phyloP scores from a whole-genome alignment of 2,113 vertebrate species.

The Opisthocomus hoazin region DNA sequence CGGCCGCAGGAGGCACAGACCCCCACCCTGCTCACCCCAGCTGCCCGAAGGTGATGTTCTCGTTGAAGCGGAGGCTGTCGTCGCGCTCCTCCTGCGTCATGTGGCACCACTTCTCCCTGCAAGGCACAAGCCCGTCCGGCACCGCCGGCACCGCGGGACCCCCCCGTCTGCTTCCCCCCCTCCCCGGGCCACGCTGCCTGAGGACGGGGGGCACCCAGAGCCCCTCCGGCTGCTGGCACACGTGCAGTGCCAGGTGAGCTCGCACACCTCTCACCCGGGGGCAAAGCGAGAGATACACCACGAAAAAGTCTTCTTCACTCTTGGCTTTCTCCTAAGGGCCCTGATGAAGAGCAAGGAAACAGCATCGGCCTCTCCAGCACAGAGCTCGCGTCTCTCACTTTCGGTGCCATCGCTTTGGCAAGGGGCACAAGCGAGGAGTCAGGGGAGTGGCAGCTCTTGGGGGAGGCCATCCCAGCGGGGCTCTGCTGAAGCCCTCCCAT shows the following conservation, averaged over 20 bases:
- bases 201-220: neutral
- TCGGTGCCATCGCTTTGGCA: rapidly evolving
- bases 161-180: neutral
- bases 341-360: neutral
- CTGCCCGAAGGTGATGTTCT: constrained; percentile 97
- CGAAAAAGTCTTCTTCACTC: neutral
- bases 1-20: rapidly evolving
- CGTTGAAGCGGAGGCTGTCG: constrained; percentile 89
- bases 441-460: neutral
- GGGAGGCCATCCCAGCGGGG: neutral
- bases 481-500: neutral
- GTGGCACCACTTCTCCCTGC: constrained; percentile 97
- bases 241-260: neutral
- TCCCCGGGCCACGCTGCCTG: neutral
- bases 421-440: neutral
- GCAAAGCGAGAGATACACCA: neutral
- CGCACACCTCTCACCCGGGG: rapidly evolving
- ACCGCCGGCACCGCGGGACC: rapidly evolving
- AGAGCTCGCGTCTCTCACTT: neutral
- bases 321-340: neutral
- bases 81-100: constrained; percentile 94
- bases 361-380: neutral
- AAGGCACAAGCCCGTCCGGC: neutral
- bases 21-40: constrained; percentile 78
- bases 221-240: neutral